phyloP scores from a whole-genome alignment of 1,140 invertebrate genomes.

The Drosophila pseudoobscura region DNA sequence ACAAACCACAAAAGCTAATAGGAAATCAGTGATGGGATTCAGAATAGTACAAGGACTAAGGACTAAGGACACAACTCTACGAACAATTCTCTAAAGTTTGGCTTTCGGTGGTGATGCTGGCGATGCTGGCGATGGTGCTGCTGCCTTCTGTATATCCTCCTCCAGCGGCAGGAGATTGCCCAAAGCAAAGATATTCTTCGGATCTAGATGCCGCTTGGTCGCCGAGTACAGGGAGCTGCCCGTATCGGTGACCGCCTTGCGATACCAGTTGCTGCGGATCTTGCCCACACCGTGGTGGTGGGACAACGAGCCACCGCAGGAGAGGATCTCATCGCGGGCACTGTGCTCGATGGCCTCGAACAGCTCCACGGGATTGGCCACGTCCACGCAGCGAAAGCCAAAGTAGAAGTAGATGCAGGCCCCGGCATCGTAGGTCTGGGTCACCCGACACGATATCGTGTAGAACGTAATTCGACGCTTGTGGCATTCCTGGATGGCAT shows the following conservation, averaged over 20 bases:
- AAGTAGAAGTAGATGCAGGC: slow-evolving; percentile 99
- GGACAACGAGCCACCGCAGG: slow-evolving; percentile 95
- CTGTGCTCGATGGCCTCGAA: slow-evolving; percentile 93
- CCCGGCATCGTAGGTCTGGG: slow-evolving; percentile 97
- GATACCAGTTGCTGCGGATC: slow-evolving; percentile 93
- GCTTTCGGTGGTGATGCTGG: slow-evolving; percentile 51
- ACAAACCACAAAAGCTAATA: slow-evolving; percentile 42
- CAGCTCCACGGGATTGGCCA: slow-evolving; percentile 89
- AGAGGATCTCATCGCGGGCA: slow-evolving; percentile 96
- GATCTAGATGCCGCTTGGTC: slow-evolving; percentile 94
- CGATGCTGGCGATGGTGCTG: slow-evolving; percentile 1
- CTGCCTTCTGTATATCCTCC: slow-evolving; percentile 11
- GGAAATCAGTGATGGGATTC: slow-evolving; percentile 42
- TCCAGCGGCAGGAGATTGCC: slow-evolving; percentile 88
- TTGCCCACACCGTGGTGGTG: slow-evolving; percentile 99
- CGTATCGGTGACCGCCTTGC: slow-evolving; percentile 88
- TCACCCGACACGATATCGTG: slow-evolving; percentile 93
- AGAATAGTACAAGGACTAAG: slow-evolving; percentile 60
- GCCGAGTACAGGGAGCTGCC: slow-evolving; percentile 90
- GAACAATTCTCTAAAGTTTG: slow-evolving; percentile 62
- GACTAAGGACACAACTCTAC: slow-evolving; percentile 11
- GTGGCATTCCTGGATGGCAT: slow-evolving; percentile 87
- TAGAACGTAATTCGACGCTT: slow-evolving; percentile 86
- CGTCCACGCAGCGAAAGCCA: slow-evolving; percentile 92
- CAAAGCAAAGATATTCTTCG: slow-evolving; percentile 95